Evolutionary conservation across 2,888 invertebrate genomes (phyloP), one percentile per base, ranked within the genome.

Genomic region (Chloromyia formosa): DNA sequence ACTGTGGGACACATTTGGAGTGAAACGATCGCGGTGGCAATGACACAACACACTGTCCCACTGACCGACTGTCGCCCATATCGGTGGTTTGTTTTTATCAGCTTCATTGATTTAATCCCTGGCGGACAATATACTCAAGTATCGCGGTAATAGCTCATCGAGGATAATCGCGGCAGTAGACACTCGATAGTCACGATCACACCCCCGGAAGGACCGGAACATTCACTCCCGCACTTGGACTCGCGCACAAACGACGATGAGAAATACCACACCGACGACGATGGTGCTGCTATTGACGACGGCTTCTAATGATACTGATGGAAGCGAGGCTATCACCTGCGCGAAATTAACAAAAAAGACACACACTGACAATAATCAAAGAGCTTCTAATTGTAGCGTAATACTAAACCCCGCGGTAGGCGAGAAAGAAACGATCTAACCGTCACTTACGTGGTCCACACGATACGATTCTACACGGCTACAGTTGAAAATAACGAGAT

Each of bases 401-500:
- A 49, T n/a, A 7, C 12, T 7, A n/a, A 49, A 49, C 49, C 49
- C 49, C 27, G 27, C 27, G 49, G 49, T 49, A 49, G 49, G 49
- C 49, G 49, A 2, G 49, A 49, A 49, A 35, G 27, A 35, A 35
- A 35, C 27, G 12, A 49, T 49, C 2, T 5, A n/a, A 49, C 49
- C 49, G 49, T 49, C 16, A n/a, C 49, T 35, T 12, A 49, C 12
- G 49, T 49, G 49, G 16, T 49, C 16, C 49, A 49, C 14, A 12
- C 49, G 49, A 12, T 12, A n/a, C 49, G 10, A 49, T 49, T 49
- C 49, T 49, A 35, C 27, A 35, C 27, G 27, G 27, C 27, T 35
- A 49, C 49, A 12, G 49, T n/a, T 49, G 49, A 49, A 49, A 49
- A n/a, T n/a, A 49, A n/a, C 49, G 49, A 49, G 49, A 49, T 49